Conservation (phyloP, 1,140 invertebrate genomes). For the Heliconius hewitsoni region DNA sequence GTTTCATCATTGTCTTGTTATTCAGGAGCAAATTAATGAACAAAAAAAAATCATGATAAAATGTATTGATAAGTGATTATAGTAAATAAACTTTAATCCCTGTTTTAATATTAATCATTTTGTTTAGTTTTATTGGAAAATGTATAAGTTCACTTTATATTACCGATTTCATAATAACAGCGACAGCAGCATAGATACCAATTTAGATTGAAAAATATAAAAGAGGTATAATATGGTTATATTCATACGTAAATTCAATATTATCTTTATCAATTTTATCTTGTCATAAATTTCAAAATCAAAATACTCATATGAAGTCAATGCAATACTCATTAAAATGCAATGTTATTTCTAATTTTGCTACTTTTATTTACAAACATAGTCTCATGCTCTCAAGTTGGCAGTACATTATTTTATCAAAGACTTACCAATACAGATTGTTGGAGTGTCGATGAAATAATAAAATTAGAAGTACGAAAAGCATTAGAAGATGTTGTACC, state of each 20-base stretch:
- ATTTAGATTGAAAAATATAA: background rate
- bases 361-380: conserved; percentile 54
- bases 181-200: background rate
- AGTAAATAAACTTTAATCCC: no score
- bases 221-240: conserved; percentile 8
- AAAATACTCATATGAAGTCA: background rate
- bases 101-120: no score
- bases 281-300: background rate
- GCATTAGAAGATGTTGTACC: conserved; percentile 74
- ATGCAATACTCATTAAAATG: conserved; percentile 30
- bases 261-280: background rate
- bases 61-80: no score
- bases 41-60: no score
- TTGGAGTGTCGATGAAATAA: conserved; percentile 76
- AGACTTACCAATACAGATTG: conserved; percentile 54
- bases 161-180: background rate
- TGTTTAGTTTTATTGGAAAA: no score
- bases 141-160: no score
- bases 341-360: conserved; percentile 62
- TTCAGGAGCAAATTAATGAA: no score
- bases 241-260: background rate
- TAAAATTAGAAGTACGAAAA: conserved; percentile 72
- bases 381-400: conserved; percentile 50
- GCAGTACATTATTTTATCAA: conserved; percentile 72
- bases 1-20: no score